These are phyloP conservation scores for Spatulosminthurus flaviceps DNA, from an alignment of 2,888 invertebrate species.

Conservation along the genomic window DNA sequence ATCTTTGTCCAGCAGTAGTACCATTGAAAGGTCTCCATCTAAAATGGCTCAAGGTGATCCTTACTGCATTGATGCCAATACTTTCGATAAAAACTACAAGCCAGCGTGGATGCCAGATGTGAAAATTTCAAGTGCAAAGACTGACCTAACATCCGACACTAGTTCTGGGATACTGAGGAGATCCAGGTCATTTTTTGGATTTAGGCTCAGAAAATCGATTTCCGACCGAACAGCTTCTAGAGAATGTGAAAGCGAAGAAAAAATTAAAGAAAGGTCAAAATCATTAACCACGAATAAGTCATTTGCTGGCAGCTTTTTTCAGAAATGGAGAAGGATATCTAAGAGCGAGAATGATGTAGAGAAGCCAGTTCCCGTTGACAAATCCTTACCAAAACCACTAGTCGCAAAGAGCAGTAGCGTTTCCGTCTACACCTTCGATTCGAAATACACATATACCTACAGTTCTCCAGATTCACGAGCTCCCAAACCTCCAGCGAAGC, in stretches of 20 bases:
- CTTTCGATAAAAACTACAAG: background rate
- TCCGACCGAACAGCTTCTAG: background rate
- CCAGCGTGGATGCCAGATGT: constrained; percentile 18
- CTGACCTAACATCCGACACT: background rate
- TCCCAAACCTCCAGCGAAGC: background rate
- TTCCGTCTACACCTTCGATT: too few species aligned
- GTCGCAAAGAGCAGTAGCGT: too few species aligned
- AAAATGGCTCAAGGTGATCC: constrained; percentile 2
- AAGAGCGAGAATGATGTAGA: too few species aligned
- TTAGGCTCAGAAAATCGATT: background rate
- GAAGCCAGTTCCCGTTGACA: too few species aligned
- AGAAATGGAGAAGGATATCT: too few species aligned
- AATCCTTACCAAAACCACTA: too few species aligned
- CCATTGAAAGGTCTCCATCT: background rate
- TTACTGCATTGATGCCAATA: background rate
- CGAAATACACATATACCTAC: too few species aligned
- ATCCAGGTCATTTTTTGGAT: background rate
- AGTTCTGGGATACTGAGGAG: background rate
- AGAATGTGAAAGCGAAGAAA: too few species aligned
- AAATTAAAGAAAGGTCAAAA: background rate
- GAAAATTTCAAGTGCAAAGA: background rate
- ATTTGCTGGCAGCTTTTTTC: too few species aligned
- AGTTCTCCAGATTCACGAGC: too few species aligned
- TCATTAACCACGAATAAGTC: too few species aligned
- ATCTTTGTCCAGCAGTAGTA: background rate